Percentiles rank a stretch among this genome's conserved stretches.
Conservation (phyloP, 2,113 vertebrate species). For the Trichomycterus rosablanca region DNA sequence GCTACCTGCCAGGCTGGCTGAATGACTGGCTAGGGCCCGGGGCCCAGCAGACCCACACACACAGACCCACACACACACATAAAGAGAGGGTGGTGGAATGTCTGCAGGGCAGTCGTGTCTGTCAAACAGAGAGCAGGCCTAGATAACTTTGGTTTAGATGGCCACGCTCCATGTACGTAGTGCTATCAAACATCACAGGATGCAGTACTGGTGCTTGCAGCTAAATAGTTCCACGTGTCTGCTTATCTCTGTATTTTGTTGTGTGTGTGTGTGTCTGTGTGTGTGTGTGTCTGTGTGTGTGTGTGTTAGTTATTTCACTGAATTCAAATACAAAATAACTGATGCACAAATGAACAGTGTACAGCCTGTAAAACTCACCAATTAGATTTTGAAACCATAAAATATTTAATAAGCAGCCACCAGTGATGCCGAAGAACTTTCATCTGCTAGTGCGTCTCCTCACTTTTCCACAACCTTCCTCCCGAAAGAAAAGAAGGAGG, state of each 20-base stretch:
- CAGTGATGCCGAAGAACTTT: constrained; percentile 45
- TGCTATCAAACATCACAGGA: constrained; percentile 61
- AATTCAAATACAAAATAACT: not conserved
- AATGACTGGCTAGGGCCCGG: constrained; percentile 42
- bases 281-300: not conserved
- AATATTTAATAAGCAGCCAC: constrained; percentile 12
- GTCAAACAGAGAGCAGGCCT: constrained; percentile 58
- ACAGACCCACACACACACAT: constrained; percentile 27
- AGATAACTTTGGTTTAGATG: constrained; percentile 65
- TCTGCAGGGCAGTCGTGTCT: constrained; percentile 64
- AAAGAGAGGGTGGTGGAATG: constrained; percentile 25
- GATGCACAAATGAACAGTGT: too few relatives aligned
- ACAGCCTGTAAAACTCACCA: not conserved
- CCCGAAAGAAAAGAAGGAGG: constrained; percentile 20
- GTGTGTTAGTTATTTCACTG: not conserved
- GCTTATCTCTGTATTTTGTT: constrained; percentile 24
- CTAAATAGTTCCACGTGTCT: constrained; percentile 32
- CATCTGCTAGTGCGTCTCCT: constrained; percentile 47
- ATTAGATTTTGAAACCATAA: constrained; percentile 29
- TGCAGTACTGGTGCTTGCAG: constrained; percentile 32
- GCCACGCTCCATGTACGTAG: constrained; percentile 52
- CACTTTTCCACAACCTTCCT: not conserved
- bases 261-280: constrained; percentile 14
- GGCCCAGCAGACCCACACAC: constrained; percentile 56
- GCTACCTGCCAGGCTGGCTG: constrained; percentile 63